phyloP scores from a whole-genome alignment of 2,888 invertebrate species.

The Tribolium freemani region DNA sequence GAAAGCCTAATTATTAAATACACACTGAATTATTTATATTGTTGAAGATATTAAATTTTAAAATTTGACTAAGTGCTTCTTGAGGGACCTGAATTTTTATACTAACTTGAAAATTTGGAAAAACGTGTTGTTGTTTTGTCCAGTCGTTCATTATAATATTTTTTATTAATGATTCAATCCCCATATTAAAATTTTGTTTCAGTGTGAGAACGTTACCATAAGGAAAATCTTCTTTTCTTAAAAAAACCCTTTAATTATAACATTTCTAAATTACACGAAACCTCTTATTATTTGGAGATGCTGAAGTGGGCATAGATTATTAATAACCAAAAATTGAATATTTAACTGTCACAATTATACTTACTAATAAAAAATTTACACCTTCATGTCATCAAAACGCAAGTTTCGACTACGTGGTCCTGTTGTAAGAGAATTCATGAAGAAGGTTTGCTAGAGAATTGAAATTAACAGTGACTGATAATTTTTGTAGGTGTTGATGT shows the following conservation, averaged over 20 bases:
- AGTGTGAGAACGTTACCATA: not conserved
- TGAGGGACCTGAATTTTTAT: not conserved
- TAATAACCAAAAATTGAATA: not conserved
- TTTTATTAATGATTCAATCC: not conserved
- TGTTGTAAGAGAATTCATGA: too few species aligned
- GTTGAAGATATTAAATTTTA: not conserved
- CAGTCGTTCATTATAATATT: not conserved
- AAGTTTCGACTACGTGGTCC: not conserved
- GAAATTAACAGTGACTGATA: too few species aligned
- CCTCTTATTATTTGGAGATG: not conserved
- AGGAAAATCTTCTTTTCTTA: not conserved
- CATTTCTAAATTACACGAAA: not conserved
- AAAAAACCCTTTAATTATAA: not conserved
- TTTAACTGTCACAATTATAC: not conserved
- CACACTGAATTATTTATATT: not conserved
- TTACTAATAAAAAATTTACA: not conserved
- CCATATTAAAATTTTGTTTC: not conserved
- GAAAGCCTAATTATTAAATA: not conserved
- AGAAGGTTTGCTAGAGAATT: too few species aligned
- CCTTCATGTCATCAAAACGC: not conserved
- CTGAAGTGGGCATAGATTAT: not conserved
- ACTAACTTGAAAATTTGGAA: not conserved
- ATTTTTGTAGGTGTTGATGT: not conserved
- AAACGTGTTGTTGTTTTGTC: not conserved
- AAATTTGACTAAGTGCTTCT: not conserved